These are phyloP conservation scores for Sminthurinus signatus DNA, from an alignment of 1,140 invertebrate genomes.

Conservation along the genomic window DNA sequence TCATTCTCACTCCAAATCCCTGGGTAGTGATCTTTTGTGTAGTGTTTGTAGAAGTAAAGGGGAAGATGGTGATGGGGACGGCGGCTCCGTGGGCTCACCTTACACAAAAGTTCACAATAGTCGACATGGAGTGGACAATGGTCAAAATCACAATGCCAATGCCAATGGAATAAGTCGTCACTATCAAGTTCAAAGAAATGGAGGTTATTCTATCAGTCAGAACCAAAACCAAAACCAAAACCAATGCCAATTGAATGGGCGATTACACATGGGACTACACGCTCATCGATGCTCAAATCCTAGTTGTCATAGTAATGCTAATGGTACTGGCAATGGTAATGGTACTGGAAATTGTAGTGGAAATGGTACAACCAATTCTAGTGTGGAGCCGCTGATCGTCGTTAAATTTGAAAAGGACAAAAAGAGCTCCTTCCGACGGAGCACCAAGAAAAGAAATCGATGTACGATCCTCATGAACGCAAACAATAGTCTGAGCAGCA, in stretches of 20 bases:
- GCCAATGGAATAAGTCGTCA: too few species aligned
- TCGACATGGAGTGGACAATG: too few species aligned
- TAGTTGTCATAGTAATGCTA: neutral
- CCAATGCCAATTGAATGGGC: neutral
- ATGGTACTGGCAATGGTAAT: neutral
- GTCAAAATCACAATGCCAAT: too few species aligned
- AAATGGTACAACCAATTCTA: neutral
- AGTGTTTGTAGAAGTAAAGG: too few species aligned
- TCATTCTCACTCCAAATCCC: too few species aligned
- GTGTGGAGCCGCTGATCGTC: conserved; percentile 22
- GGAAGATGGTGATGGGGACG: too few species aligned
- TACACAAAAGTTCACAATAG: too few species aligned
- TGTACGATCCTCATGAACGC: conserved; percentile 25
- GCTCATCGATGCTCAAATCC: neutral
- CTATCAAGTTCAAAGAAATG: too few species aligned
- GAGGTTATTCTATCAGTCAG: neutral
- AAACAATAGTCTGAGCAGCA: too few species aligned
- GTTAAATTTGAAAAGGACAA: conserved; percentile 28
- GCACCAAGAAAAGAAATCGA: conserved; percentile 4
- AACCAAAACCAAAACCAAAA: neutral
- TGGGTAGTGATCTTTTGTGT: too few species aligned
- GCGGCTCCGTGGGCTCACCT: too few species aligned
- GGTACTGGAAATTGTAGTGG: neutral
- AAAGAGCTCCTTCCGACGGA: conserved; percentile 6
- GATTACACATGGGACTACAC: neutral